These are phyloP conservation scores for Sandelia bainsii DNA, from an alignment of 2,797 vertebrate genomes.

Conservation along the genomic window DNA sequence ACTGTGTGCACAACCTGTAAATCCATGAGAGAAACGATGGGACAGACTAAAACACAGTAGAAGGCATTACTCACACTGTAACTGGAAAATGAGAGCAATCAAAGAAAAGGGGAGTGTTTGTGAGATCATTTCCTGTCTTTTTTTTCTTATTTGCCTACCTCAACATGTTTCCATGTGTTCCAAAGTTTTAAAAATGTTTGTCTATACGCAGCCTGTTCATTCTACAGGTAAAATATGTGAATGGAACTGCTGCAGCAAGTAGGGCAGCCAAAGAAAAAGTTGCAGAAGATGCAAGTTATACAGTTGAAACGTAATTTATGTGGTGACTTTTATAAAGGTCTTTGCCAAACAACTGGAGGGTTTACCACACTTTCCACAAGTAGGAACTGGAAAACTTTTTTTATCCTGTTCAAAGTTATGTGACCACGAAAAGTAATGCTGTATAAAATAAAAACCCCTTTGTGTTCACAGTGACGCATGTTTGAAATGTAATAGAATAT, in stretches of 20 bases:
- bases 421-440: constrained; percentile 58
- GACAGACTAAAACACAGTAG: constrained; percentile 65
- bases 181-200: constrained; percentile 56
- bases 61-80: constrained; percentile 83
- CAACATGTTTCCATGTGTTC: constrained; percentile 82
- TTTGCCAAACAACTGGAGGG: constrained; percentile 44
- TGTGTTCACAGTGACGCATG: constrained; percentile 55
- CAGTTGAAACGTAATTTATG: constrained; percentile 9
- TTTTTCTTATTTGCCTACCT: constrained; percentile 76
- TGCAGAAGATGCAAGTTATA: constrained; percentile 22
- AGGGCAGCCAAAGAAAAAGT: constrained; percentile 35
- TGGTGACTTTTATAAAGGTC: constrained; percentile 33
- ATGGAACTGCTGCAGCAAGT: constrained; percentile 16
- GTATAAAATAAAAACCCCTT: constrained; percentile 67
- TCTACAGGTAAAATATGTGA: constrained; percentile 51
- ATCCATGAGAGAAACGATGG: constrained; percentile 70
- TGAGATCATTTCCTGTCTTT: constrained; percentile 88
- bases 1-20: constrained; percentile 49
- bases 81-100: constrained; percentile 87
- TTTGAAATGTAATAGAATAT: constrained; percentile 45
- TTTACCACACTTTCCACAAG: constrained; percentile 71
- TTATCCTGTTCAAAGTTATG: constrained; percentile 42
- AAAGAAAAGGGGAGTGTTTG: constrained; percentile 80
- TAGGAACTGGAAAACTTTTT: constrained; percentile 55
- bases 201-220: constrained; percentile 31